Evolutionary conservation across 2,113 vertebrate species (phyloP), one percentile per base, ranked within the genome.

Genomic region (Etia nguti): DNA sequence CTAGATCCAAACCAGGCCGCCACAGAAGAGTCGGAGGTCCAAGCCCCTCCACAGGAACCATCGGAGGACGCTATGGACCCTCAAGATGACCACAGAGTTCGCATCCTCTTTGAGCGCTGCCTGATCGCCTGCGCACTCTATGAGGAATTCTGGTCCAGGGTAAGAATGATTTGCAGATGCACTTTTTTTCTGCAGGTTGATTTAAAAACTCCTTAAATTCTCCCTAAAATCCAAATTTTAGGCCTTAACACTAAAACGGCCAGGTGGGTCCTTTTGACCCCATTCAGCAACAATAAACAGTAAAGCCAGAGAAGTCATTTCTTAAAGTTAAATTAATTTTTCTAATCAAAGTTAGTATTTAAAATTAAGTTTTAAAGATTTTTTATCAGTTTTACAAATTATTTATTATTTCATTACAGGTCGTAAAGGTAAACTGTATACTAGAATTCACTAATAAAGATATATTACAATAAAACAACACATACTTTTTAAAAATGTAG

Each of bases 81-180:
- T 11, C 90, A 79, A 1, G 91, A 92, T 0, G 97, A 97, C 70
- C 80, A 93, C 38, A 95, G 97, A 11, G 93, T 97, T 56, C 95
- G 96, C 20, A 92, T 97, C 12, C 94, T 98, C 6, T 98, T 96
- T 56, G 97, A 98, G 88, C 97, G 97, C 77, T 98, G 97, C 80
- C 91, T 98, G 84, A 97, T 98, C 24, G 96, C 97, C 84, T 98
- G 97, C 12, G 97, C 97, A 11, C 95, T 97, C 73, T 98, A 97
- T 60, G 97, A 98, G 91, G 97, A 97, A 90, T 97, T 97, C 89
- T 98, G 97, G 97, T 94, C 93, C 88, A 97, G 96, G 96, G 97
- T 98, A 88, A 87, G 95, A 50, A 57, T 52, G 26, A 77, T 31
- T 77, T 77, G 26, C 73, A 77, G 4, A 31, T 77, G 0, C 70